phyloP scores from a whole-genome alignment of 1,140 invertebrate species.

The Steinernema khuongi region DNA sequence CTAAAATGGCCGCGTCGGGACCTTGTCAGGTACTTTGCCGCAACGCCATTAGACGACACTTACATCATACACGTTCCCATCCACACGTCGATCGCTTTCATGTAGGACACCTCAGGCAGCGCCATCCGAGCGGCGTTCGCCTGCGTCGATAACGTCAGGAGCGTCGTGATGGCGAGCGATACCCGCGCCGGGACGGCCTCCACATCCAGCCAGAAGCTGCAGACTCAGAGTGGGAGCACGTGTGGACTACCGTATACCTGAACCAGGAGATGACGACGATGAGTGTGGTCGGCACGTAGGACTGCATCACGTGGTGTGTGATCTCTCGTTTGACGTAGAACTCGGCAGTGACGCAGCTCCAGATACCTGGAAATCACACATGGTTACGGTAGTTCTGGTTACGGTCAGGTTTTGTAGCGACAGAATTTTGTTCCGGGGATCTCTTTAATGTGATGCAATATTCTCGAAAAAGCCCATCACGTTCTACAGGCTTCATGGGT shows the following conservation, averaged over 20 bases:
- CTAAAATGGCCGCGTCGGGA: conserved; percentile 23
- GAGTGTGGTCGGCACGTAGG: conserved; percentile 75
- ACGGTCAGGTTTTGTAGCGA: too few relatives aligned
- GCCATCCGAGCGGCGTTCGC: conserved; percentile 46
- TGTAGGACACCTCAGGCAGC: conserved; percentile 51
- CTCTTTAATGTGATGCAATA: too few relatives aligned
- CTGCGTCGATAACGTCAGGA: conserved; percentile 54
- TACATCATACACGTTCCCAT: conserved; percentile 63
- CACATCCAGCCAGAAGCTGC: conserved; percentile 71
- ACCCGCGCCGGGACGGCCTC: conserved; percentile 74
- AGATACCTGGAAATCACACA: conserved; percentile 62
- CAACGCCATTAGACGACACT: conserved; percentile 52
- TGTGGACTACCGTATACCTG: not conserved
- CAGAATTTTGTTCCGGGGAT: too few relatives aligned
- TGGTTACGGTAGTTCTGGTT: not conserved
- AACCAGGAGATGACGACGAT: conserved; percentile 77
- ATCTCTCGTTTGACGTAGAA: conserved; percentile 80
- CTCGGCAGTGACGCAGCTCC: conserved; percentile 68
- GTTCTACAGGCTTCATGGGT: too few relatives aligned
- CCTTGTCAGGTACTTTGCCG: too few relatives aligned
- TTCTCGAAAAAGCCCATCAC: too few relatives aligned
- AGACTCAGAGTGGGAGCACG: conserved; percentile 54
- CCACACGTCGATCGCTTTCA: conserved; percentile 65
- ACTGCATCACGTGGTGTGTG: conserved; percentile 78
- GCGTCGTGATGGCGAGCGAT: conserved; percentile 75